Conservation (phyloP, 2,797 vertebrate species). For the Austrolebias charrua region DNA sequence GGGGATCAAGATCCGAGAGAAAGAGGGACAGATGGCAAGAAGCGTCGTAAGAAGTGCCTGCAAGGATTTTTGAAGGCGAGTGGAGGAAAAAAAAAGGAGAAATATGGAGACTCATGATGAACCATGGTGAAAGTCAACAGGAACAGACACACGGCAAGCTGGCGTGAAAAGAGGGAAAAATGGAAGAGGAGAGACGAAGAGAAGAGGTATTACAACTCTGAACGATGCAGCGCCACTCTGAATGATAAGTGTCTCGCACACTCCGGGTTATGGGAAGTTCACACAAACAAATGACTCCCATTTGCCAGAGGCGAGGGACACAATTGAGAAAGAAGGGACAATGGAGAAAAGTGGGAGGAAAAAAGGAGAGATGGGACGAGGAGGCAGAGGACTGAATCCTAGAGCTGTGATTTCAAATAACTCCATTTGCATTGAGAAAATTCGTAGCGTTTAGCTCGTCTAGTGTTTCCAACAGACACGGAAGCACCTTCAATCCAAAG, state of each 20-base stretch:
- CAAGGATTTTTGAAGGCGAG: slow-evolving; percentile 21
- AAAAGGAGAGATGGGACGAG: slow-evolving; percentile 20
- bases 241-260: slow-evolving; percentile 83
- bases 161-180: slow-evolving; percentile 7
- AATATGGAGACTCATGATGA: slow-evolving; percentile 56
- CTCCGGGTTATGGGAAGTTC: slow-evolving; percentile 84
- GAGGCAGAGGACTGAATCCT: slow-evolving; percentile 51
- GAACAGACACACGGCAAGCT: slow-evolving; percentile 34
- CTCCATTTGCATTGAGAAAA: slow-evolving; percentile 72
- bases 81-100: slow-evolving; percentile 34
- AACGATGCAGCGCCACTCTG: slow-evolving; percentile 73
- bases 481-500: slow-evolving; percentile 65
- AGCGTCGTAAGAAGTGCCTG: slow-evolving; percentile 22
- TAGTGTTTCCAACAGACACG: slow-evolving; percentile 54
- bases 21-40: slow-evolving; percentile 16
- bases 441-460: slow-evolving; percentile 61
- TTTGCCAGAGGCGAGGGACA: slow-evolving; percentile 84
- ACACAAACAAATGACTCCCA: slow-evolving; percentile 85
- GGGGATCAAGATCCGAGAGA: slow-evolving; percentile 61
- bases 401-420: slow-evolving; percentile 64
- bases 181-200: slow-evolving; percentile 47
- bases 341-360: slow-evolving; percentile 39
- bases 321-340: slow-evolving; percentile 71
- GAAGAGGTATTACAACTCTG: slow-evolving; percentile 68
- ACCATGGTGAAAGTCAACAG: slow-evolving; percentile 48